Conservation (phyloP, 2,797 vertebrate species). For the Melanotaenia pygmaea region DNA sequence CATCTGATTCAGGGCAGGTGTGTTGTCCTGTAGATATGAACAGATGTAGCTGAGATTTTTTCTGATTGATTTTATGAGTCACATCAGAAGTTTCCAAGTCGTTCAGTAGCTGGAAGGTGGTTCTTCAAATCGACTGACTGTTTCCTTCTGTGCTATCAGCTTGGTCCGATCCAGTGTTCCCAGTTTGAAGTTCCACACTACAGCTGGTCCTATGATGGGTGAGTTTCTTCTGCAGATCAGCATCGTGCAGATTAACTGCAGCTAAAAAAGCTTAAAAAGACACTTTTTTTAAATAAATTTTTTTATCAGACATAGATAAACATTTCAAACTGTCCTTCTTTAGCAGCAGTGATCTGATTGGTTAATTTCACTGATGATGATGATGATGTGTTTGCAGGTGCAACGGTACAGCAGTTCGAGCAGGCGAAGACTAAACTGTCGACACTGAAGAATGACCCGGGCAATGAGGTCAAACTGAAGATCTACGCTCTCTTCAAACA, state of each 20-base stretch:
- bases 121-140: background rate
- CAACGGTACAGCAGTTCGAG: slow-evolving; percentile 87
- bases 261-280: too few species aligned
- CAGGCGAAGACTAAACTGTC: slow-evolving; percentile 84
- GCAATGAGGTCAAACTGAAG: slow-evolving; percentile 89
- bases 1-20: too few species aligned
- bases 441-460: slow-evolving; percentile 88
- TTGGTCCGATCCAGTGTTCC: slow-evolving; percentile 50
- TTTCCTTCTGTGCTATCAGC: slow-evolving; percentile 30
- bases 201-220: slow-evolving; percentile 82
- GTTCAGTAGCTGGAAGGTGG: too few species aligned
- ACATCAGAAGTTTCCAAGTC: too few species aligned
- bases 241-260: too few species aligned
- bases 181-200: slow-evolving; percentile 72
- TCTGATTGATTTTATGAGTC: too few species aligned
- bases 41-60: too few species aligned
- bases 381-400: slow-evolving; percentile 45
- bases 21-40: too few species aligned
- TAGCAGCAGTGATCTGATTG: accelerated
- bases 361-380: accelerated
- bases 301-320: too few species aligned
- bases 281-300: too few species aligned
- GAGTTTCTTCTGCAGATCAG: slow-evolving; percentile 26
- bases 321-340: too few species aligned
- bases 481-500: slow-evolving; percentile 95